Evolutionary conservation across 2,113 vertebrate species (phyloP), one percentile per base, ranked within the genome.

Genomic region (Ranitomeya variabilis): DNA sequence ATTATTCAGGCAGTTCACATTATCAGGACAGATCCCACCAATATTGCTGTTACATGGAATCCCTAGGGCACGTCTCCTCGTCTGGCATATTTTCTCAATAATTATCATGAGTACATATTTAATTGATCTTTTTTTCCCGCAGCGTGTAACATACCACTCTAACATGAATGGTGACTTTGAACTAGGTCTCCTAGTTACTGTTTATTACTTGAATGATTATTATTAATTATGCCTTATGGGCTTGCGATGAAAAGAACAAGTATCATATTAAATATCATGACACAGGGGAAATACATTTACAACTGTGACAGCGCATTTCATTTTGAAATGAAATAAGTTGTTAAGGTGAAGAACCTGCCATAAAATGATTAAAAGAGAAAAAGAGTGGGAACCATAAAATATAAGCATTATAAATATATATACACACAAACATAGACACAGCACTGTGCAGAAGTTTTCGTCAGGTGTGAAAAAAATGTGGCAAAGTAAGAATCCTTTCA

Each of bases 231-330:
- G 86, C 78, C 86, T 81, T 64, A 37, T 80, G 78, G 78, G 59
- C 64, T 31, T 73, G 66, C 37, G 31, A 80, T 87, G 67, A 81
- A 87, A 87, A 67, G 31, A 69, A 60, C 16, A 73, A 59, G 31
- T 87, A 51, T 79, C 45, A 52, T 87, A 87, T 87, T 66, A 51
- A 59, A 57, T 81, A 87, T 81, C 86, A 59, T 67, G 60, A 78
- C 60, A 87, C 45, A 23, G 37, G 15, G 37, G 55, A 51, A 87
- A 87, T 80, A 14, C 45, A 87, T 80, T 69, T 80, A 87, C 76
- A 79, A 51, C 62, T 67, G 45, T 69, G 64, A 87, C 37, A 66
- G 77, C 52, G 52, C 60, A 80, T 3, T 19, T 19, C 9, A 4
- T 57, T 37, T 26, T 7, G 37, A 18, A 31, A 26, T 59, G 11